Base-by-base conservation (phyloP, 2,888 invertebrate genomes). In the Microctonus hyperodae region DNA sequence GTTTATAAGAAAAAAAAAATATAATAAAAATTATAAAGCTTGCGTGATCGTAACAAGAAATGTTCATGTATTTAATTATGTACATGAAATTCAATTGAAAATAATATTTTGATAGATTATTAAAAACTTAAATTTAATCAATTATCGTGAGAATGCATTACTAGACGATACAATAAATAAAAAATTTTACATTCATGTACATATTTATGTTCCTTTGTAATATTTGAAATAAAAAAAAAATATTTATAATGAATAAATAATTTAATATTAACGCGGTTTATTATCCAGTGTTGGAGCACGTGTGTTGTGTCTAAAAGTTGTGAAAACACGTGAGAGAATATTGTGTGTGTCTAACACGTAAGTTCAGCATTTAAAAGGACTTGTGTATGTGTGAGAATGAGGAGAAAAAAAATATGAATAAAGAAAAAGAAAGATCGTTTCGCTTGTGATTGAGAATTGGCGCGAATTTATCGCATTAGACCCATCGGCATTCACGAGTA, bases 401-500 rank as follows among this genome's bases (percentile, higher is more conserved):
- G 67, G 33, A 53, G 65, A 64, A 60, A 55, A 65, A 62, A 37
- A 61, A 62, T 58, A 58, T 56, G 44, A 44, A 57, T 53, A 55
- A n/a, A n/a, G 22, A 40, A 23, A 25, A 40, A 23, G 23, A 44
- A 16, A 63, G 63, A 53, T 62, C 53, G 62, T 51, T 62, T 62
- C 62, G 53, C 62, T 51, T 53, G 50, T 53, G 62, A 51, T 62
- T 51, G 53, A 23, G 40, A 62, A 62, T 62, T 53, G 58, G 58
- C 58, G 58, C 58, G 58, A 58, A 61, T 61, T 51, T 61, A 51
- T 61, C 61, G 44, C 25, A 33, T 20, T 31, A n/a, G 40, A 51
- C 61, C 69, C 67, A 64, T 65, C 57, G 59, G 69, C 68, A 59
- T 69, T 68, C 64, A 68, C 68, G 69, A 65, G 62, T 67, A 62